Evolutionary conservation across 1,140 invertebrate species (phyloP).

Genomic region (Phortica variegata): DNA sequence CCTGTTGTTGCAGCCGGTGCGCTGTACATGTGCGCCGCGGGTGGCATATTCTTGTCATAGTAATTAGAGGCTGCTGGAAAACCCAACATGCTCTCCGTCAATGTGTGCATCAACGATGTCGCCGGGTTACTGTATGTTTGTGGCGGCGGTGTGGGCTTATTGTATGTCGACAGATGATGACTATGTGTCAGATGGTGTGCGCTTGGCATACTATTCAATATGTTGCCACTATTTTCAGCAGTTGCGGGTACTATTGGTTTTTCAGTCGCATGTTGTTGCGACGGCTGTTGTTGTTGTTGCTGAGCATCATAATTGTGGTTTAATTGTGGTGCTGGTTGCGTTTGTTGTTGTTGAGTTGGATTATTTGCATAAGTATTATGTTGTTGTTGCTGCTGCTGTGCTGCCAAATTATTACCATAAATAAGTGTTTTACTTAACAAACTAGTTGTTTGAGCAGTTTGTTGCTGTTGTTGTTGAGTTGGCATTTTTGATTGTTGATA

Average conservation of each 20-base stretch:
- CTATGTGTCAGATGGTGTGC: slow-evolving; percentile 44
- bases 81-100: slow-evolving; percentile 37
- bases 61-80: slow-evolving; percentile 34
- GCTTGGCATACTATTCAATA: not conserved
- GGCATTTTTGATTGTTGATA: slow-evolving; percentile 12
- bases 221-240: slow-evolving; percentile 24
- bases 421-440: slow-evolving; percentile 20
- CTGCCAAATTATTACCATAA: slow-evolving; percentile 21
- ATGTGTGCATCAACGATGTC: slow-evolving; percentile 29
- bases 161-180: slow-evolving; percentile 47
- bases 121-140: slow-evolving; percentile 51
- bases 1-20: slow-evolving; percentile 24
- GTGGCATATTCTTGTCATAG: slow-evolving; percentile 51
- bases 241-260: slow-evolving; percentile 9
- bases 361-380: slow-evolving; percentile 26
- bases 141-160: slow-evolving; percentile 41
- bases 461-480: slow-evolving; percentile 20
- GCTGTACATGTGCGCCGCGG: slow-evolving; percentile 52
- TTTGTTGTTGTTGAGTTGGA: not conserved
- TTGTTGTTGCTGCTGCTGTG: slow-evolving; percentile 22
- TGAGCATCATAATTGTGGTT: not conserved
- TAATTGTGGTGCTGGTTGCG: slow-evolving; percentile 7
- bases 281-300: slow-evolving; percentile 3
- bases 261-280: slow-evolving; percentile 1
- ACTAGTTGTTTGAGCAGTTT: slow-evolving; percentile 22